Conservation (phyloP, 2,888 invertebrate species). For the Drosophila anceps region DNA sequence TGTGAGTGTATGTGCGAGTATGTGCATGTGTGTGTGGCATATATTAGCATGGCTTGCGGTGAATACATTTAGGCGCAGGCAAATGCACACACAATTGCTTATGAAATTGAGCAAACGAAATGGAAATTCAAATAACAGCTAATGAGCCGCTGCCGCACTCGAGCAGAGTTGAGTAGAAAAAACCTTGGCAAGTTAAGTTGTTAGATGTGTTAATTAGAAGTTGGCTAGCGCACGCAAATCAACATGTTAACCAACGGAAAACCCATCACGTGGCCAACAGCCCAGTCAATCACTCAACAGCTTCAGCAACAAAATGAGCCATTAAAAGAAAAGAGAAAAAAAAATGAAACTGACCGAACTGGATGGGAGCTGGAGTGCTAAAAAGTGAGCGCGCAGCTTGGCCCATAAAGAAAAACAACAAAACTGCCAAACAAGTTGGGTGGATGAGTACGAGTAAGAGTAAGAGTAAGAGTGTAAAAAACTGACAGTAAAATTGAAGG, state of each 20-base stretch:
- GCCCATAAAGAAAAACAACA: slow-evolving; percentile 50
- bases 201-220: slow-evolving; percentile 50
- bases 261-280: slow-evolving; percentile 24
- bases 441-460: background rate
- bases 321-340: slow-evolving; percentile 44
- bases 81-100: slow-evolving; percentile 75
- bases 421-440: slow-evolving; percentile 57
- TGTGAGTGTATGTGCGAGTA: slow-evolving; percentile 12
- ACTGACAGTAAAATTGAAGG: slow-evolving; percentile 69
- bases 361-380: background rate
- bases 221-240: slow-evolving; percentile 24
- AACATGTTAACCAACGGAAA: slow-evolving; percentile 35
- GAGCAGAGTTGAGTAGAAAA: background rate
- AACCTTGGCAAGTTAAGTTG: slow-evolving; percentile 13
- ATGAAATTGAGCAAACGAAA: slow-evolving; percentile 80
- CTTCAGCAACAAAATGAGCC: slow-evolving; percentile 72
- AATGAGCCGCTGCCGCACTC: slow-evolving; percentile 53
- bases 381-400: slow-evolving; percentile 1
- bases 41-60: slow-evolving; percentile 67
- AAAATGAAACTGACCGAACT: slow-evolving; percentile 14
- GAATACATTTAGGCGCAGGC: slow-evolving; percentile 65
- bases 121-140: slow-evolving; percentile 69
- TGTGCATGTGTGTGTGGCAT: slow-evolving; percentile 49
- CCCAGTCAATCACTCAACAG: slow-evolving; percentile 68
- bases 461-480: slow-evolving; percentile 41